Base-by-base conservation (phyloP, 2,888 invertebrate species). In the Microctonus brassicae region DNA sequence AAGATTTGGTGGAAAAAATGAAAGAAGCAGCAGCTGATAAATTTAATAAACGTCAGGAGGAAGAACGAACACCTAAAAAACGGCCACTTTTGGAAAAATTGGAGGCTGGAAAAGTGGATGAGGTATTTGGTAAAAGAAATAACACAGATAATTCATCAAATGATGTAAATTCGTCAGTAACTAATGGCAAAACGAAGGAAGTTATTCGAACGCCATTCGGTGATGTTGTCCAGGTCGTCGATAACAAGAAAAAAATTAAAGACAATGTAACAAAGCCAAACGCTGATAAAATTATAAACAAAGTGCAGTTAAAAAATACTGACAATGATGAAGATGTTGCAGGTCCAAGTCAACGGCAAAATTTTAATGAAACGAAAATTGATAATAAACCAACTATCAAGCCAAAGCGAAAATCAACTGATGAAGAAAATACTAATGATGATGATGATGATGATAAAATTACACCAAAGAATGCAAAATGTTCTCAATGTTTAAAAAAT, bases 141-240 rank as follows among this genome's bases (percentile, higher is more conserved):
- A 22, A n/a, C 6, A 7, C 66, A 20, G 42, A 10, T 39, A 52
- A 57, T 47, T 47, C 20, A 24, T 22, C 42, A 36, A 13, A 52
- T 39, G 17, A 13, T n/a, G 20, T 26, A 13, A 26, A 64, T 55
- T 53, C 34, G 36, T 29, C 26, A 22, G 65, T 17, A n/a, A 26
- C 63, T 26, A 74, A 75, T 33, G 26, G 29, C 17, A 34, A 55
- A 39, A 39, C 6, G 34, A 34, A 26, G 39, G 47, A 52, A 26
- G 52, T 79, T 0, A 2, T 11, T 1, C 72, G 80, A 75, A 85
- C 83, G 47, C 82, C 85, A 13, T 85, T 84, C 71, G 85, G 85
- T 29, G 85, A 86, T 72, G 55, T 82, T n/a, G 60, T 84, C 47
- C 73, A 82, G n/a, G 24, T 62, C 68, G 3, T 11, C 70, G 74